Evolutionary conservation across 2,888 invertebrate genomes (phyloP), one percentile per base, ranked within the genome.

Genomic region (Imbricaverruca yamaguchii): DNA sequence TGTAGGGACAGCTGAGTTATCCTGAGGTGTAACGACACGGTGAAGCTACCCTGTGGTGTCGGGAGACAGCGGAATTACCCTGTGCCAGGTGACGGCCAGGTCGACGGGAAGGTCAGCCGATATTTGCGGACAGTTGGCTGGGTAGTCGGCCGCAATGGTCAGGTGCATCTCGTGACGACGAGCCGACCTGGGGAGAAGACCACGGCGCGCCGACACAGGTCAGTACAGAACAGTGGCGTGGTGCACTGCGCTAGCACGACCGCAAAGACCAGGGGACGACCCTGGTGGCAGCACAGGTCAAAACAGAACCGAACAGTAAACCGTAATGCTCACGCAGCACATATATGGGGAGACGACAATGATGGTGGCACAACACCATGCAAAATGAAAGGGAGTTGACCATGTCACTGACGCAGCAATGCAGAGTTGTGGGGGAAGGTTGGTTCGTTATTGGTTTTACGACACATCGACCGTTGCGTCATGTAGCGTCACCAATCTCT

Each of bases 41-140:
- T 18, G 18, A 13, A 8, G 18, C 10, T 18, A 63, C 6, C 18
- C 18, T 18, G 8, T 8, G 18, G 61, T 8, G 15, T 18, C 13
- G 8, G 8, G 18, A 18, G 18, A 13, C 61, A 8, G 18, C 1
- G 21, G 8, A 8, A 63, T 59, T 57, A 83, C 83, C 77, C 65
- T 25, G 61, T 82, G 81, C 80, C 82, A 83, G 15, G 78, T 39
- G 39, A 79, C 61, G 6, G 39, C 3, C 6, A 83, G 59, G 18
- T 80, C 82, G 9, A 18, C 65, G 13, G 83, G 83, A n/a, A 83
- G 69, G 21, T 83, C 82, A 12, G 81, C 81, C 8, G 53, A 8
- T 7, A 74, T 8, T 11, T 23, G 53, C 53, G 74, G 74, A 39
- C 74, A 39, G 8, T 0, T 8, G 8, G 15, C 74, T 13, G 74